Evolutionary conservation across 2,113 vertebrate genomes (phyloP).

Genomic region (Coracopsis vasa): DNA sequence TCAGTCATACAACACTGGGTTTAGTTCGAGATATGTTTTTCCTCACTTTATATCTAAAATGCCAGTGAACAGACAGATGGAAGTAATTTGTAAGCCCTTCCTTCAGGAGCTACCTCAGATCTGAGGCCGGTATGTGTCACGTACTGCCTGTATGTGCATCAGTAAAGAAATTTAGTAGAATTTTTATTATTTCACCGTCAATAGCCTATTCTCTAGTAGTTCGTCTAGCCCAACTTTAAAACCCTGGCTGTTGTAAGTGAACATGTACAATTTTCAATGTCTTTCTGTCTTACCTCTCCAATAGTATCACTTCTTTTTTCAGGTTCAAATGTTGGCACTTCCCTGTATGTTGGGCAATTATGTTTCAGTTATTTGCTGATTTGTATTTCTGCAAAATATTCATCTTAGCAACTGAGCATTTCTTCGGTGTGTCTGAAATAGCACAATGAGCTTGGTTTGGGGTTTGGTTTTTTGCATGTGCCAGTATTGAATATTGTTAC

Average conservation of each 20-base stretch:
- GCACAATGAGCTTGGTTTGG: neutral
- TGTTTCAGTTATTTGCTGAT: neutral
- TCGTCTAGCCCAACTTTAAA: neutral
- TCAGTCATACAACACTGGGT: neutral
- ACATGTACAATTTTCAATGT: fast-evolving
- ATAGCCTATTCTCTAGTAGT: neutral
- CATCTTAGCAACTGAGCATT: neutral
- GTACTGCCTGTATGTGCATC: neutral
- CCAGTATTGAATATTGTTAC: neutral
- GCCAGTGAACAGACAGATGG: neutral
- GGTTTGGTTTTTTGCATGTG: neutral
- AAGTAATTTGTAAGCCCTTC: neutral
- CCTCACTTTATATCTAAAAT: neutral
- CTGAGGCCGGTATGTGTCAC: neutral
- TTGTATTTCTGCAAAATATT: neutral
- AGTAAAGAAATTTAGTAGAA: neutral
- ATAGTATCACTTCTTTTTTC: neutral
- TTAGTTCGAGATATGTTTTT: neutral
- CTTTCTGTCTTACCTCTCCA: neutral
- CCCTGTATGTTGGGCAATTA: neutral
- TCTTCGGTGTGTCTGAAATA: neutral
- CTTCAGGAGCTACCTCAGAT: neutral
- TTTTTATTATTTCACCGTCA: neutral
- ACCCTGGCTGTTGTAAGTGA: neutral
- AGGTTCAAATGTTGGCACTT: neutral